A percentile compares a stretch with the other conserved stretches of the same genome.
These are phyloP conservation scores for Peucedramus taeniatus DNA, from an alignment of 2,113 vertebrate species.

Conservation along the genomic window DNA sequence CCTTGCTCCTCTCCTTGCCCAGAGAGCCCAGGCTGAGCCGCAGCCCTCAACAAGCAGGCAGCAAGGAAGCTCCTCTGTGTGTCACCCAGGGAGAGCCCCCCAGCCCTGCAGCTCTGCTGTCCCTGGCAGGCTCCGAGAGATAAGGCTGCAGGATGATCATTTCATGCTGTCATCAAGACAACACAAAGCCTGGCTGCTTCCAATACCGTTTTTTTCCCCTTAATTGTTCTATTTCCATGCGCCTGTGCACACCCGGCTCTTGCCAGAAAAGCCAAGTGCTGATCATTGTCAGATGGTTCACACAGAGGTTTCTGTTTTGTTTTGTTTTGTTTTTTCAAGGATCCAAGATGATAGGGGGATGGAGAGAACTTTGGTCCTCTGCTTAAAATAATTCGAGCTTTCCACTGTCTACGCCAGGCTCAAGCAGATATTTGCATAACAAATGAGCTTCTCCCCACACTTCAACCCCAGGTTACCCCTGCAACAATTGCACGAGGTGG, in stretches of 20 bases:
- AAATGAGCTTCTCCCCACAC: background rate
- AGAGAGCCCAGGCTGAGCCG: background rate
- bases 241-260: background rate
- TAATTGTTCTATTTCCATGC: slow-evolving; percentile 13
- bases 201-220: background rate
- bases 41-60: background rate
- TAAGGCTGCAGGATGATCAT: background rate
- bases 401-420: slow-evolving; percentile 35
- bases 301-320: slow-evolving; percentile 46
- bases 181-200: background rate
- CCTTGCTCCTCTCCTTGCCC: background rate
- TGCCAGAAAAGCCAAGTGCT: slow-evolving; percentile 36
- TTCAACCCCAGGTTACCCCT: background rate
- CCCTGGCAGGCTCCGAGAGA: background rate
- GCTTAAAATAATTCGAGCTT: slow-evolving; percentile 62
- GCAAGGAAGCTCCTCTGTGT: accelerated
- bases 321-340: slow-evolving; percentile 43
- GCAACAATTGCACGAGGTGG: background rate
- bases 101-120: background rate
- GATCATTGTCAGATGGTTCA: slow-evolving; percentile 55
- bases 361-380: slow-evolving; percentile 42
- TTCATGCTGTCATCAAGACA: background rate
- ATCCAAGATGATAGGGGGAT: slow-evolving; percentile 28
- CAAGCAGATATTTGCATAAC: slow-evolving; percentile 48
- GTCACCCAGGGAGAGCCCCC: background rate